A percentile compares a stretch with the other conserved stretches of the same genome.
Evolutionary conservation across 2,113 vertebrate genomes (phyloP).

Genomic region (Gambusia holbrooki): DNA sequence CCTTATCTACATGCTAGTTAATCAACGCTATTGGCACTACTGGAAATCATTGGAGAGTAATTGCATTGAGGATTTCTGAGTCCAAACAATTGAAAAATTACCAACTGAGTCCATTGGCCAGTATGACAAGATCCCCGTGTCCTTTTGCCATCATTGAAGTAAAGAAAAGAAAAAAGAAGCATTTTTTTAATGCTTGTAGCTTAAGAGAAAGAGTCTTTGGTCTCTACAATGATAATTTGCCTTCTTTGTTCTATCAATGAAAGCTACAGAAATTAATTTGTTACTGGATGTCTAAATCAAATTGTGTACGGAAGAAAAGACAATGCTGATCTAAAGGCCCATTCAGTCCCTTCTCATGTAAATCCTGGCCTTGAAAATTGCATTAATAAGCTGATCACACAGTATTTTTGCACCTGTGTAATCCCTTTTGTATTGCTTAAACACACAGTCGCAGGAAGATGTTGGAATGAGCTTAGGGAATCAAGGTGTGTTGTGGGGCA

Average conservation of each 20-base stretch:
- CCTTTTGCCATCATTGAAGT: constrained; percentile 42
- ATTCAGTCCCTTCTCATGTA: constrained; percentile 55
- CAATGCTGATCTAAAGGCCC: constrained; percentile 63
- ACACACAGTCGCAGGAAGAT: constrained; percentile 46
- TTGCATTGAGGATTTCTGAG: constrained; percentile 66
- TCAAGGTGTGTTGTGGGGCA: constrained; percentile 68
- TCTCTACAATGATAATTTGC: constrained; percentile 65
- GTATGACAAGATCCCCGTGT: constrained; percentile 42
- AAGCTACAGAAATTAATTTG: constrained; percentile 70
- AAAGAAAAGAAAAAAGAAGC: constrained; percentile 13
- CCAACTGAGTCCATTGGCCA: constrained; percentile 55
- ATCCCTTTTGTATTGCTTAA: constrained; percentile 70
- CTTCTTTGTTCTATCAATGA: constrained; percentile 64
- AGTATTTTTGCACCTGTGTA: constrained; percentile 73
- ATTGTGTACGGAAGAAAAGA: constrained; percentile 63
- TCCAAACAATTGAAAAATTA: constrained; percentile 62
- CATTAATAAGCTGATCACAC: constrained; percentile 70
- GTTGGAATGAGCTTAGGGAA: constrained; percentile 37
- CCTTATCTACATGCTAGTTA: constrained; percentile 63
- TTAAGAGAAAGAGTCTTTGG: constrained; percentile 37
- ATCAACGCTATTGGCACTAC: constrained; percentile 61
- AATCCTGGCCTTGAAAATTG: constrained; percentile 68
- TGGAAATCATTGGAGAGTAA: constrained; percentile 72
- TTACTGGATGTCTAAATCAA: constrained; percentile 62
- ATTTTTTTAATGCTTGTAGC: constrained; percentile 57